Evolutionary conservation across 2,797 vertebrate genomes (phyloP), one percentile per base, ranked within the genome.

Genomic region (Argya squamiceps): DNA sequence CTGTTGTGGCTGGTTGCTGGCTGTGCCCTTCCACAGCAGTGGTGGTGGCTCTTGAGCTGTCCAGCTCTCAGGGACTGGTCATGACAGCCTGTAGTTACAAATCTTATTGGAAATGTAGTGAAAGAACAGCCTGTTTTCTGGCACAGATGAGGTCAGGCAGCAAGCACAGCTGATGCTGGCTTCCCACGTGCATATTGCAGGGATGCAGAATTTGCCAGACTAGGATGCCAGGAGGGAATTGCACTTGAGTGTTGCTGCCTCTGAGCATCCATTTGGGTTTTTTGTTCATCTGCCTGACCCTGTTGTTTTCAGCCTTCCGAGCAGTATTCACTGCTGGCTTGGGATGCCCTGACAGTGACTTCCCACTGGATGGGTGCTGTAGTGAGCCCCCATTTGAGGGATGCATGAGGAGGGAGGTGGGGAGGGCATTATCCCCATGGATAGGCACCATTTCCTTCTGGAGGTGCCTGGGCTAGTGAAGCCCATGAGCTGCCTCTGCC

Each of bases 371-470:
- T 7, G 1, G 19, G 30, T 0, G 1, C 92, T 73, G 46, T 37
- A 65, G 21, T 53, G 41, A 59, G 13, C 2, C 14, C 17, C 6
- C 0, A 2, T 27, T 29, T 2, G 4, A 88, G 36, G 18, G 36
- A 55, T 46, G 9, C 6, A 4, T 36, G 30, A 43, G 6, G 21
- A 74, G n/a, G 34, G 27, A 75, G 13, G 43, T 16, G 60, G 17
- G 27, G 36, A 75, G 9, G 34, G 11, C 36, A 8, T 16, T 5
- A 17, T 52, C 27, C 4, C 36, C 20, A 65, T 55, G 12, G 15
- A n/a, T 15, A 19, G 46, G 27, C 37, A 62, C 1, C 0, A 0
- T 75, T 76, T 90, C 29, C 18, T 53, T 16, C 63, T 24, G 22
- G 11, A 46, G 46, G 11, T 22, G 22, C 12, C 46, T 67, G 10